These are phyloP conservation scores for Cyanistes caeruleus DNA, from an alignment of 2,113 vertebrate genomes.

Conservation along the genomic window DNA sequence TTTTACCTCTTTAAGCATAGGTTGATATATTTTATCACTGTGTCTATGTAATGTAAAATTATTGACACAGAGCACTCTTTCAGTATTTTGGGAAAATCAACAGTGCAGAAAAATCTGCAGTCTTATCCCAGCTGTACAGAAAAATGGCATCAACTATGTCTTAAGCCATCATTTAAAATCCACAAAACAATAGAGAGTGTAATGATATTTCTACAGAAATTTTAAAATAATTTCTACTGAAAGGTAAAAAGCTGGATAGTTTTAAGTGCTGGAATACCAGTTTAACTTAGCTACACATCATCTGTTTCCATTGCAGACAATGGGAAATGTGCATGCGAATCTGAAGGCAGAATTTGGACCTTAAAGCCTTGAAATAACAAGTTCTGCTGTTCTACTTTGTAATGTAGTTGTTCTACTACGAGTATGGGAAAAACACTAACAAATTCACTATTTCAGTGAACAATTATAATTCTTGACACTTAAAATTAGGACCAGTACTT, in stretches of 20 bases:
- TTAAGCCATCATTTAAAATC: constrained; percentile 10
- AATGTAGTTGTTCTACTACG: not conserved
- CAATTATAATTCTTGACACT: not conserved
- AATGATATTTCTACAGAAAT: not conserved
- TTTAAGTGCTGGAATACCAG: not conserved
- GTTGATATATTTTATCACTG: constrained; percentile 10
- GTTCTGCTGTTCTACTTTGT: not conserved
- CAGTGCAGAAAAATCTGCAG: constrained; percentile 18
- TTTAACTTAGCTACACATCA: not conserved
- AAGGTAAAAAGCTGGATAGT: not conserved
- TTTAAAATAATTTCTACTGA: not conserved
- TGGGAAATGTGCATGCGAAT: not conserved
- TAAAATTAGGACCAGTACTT: not conserved
- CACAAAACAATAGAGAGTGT: not conserved
- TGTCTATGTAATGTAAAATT: constrained; percentile 1
- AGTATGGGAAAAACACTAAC: not conserved
- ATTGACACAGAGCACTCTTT: constrained; percentile 20
- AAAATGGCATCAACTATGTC: not conserved
- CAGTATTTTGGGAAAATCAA: constrained; percentile 30
- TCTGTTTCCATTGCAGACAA: not conserved
- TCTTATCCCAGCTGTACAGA: not conserved
- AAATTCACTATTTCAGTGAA: not conserved
- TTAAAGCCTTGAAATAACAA: not conserved
- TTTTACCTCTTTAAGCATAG: constrained; percentile 46
- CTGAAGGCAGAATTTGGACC: not conserved